Base-by-base conservation (phyloP, 1,140 invertebrate species). In the Euwallacea similis region DNA sequence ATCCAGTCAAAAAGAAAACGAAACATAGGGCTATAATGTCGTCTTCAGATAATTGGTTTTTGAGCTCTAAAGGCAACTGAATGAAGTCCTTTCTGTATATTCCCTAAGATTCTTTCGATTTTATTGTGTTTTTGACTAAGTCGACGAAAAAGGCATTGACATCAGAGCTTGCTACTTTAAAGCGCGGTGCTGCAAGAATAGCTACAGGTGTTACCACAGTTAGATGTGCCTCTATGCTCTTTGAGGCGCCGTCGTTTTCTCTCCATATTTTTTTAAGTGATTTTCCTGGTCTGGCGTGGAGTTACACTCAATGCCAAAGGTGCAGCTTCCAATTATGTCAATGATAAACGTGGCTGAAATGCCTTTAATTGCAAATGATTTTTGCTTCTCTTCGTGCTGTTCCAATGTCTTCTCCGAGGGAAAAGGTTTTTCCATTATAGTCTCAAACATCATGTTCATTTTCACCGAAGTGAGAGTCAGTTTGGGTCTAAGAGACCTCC, bases 1-100 rank as follows among this genome's bases (percentile, higher is more conserved):
- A 82, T 7, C 85, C 85, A 60, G 87, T 87, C 0, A 85, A 59
- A 75, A 79, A 87, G 77, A 89, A 83, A 60, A 82, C 13, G 76
- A 83, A 75, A 46, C 73, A 74, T 81, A 87, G 75, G 73, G 86
- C 78, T 4, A 82, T 79, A 9, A 76, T 72, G 33, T 74, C 73
- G 42, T 71, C 59, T n/a, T 71, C 47, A 0, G 16, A 41, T 60
- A 60, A 69, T 56, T 85, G 81, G n/a, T 86, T 84, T 60, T 82
- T 81, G 6, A 88, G 67, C 55, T 85, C 81, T 7, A 87, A 84
- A 4, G 88, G 72, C 41, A 87, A 73, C 65, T 87, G 82, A 15
- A 87, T 68, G 65, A 86, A 85, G 73, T 87, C 86, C 67, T 85
- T 79, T n/a, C 81, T 73, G 0, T 75, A 73, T 0, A 83, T 76